Percentiles rank a stretch among this genome's conserved stretches.
phyloP scores from a whole-genome alignment of 2,113 vertebrate genomes.

The Silurus asotus region DNA sequence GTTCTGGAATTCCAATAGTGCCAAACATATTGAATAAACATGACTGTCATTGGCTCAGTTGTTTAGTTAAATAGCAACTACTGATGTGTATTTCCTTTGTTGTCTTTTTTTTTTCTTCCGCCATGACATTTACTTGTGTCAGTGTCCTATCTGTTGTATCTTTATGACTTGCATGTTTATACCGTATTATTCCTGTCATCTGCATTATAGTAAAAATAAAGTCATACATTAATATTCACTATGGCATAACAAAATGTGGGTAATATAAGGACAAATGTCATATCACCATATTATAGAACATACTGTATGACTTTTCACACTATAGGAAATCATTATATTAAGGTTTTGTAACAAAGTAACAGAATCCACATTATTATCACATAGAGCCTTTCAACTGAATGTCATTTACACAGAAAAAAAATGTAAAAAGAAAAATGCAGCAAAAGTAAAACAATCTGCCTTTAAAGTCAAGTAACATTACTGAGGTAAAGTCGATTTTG shows the following conservation, averaged over 20 bases:
- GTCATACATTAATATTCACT: not conserved
- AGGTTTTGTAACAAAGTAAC: not conserved
- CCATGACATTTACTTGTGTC: not conserved
- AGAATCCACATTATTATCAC: not conserved
- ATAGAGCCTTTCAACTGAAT: not conserved
- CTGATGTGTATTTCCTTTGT: not conserved
- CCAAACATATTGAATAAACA: not conserved
- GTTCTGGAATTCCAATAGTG: not conserved
- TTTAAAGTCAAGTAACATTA: not conserved
- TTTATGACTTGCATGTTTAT: not conserved
- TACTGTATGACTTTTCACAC: not conserved
- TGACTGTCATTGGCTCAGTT: not conserved
- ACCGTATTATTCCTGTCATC: not conserved
- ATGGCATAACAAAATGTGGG: not conserved
- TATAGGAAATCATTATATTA: not conserved
- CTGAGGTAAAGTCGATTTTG: not conserved
- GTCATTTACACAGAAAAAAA: not conserved
- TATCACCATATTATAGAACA: not conserved
- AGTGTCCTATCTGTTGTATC: not conserved
- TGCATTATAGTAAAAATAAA: not conserved
- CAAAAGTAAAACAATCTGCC: not conserved
- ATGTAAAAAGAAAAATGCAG: no score
- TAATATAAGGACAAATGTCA: not conserved
- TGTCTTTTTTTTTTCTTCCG: not conserved
- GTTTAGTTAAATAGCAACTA: not conserved